phyloP scores from a whole-genome alignment of 2,797 vertebrate species.

The Xerus rutilus region DNA sequence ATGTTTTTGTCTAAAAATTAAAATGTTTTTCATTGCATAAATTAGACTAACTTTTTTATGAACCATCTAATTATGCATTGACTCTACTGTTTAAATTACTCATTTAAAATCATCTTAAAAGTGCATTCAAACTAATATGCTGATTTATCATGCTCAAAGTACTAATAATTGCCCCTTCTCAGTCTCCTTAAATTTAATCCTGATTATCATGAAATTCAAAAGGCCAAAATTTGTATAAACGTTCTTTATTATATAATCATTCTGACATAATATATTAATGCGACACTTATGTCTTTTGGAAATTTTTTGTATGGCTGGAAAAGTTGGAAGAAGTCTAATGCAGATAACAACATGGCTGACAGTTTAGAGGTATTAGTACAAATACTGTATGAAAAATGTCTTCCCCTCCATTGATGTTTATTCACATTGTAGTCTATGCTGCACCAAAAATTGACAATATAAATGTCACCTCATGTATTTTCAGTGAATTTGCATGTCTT shows the following conservation, averaged over 20 bases:
- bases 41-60: background rate
- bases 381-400: background rate
- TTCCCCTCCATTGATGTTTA: background rate
- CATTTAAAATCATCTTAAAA: slow-evolving; percentile 62
- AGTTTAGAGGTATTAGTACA: background rate
- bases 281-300: background rate
- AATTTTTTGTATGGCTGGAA: background rate
- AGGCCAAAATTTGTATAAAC: background rate
- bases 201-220: background rate
- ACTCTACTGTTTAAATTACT: background rate
- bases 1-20: slow-evolving; percentile 30
- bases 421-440: background rate
- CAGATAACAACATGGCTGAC: background rate
- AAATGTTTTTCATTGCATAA: background rate
- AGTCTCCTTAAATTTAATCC: background rate
- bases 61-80: background rate
- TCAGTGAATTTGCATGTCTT: background rate
- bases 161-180: slow-evolving; percentile 2
- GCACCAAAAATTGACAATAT: slow-evolving; percentile 42
- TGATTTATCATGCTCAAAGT: background rate
- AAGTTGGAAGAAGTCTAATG: slow-evolving; percentile 18
- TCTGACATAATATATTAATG: background rate
- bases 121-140: background rate
- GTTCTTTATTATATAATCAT: background rate
- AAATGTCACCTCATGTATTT: slow-evolving; percentile 20